A percentile compares a stretch with the other conserved stretches of the same genome.
phyloP scores from a whole-genome alignment of 2,113 vertebrate species.

The Oreochromis tanganicae region DNA sequence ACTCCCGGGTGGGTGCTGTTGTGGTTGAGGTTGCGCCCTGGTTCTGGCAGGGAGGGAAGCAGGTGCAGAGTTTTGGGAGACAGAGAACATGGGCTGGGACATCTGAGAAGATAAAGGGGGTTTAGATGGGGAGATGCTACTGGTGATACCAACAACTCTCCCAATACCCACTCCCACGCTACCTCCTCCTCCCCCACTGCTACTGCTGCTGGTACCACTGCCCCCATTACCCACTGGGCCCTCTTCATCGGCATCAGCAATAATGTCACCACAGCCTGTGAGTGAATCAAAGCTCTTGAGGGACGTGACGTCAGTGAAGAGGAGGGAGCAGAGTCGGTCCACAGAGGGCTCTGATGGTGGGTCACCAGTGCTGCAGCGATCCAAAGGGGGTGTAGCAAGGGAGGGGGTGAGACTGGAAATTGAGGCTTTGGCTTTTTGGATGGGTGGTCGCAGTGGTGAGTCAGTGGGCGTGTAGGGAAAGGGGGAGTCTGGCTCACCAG shows the following conservation, averaged over 20 bases:
- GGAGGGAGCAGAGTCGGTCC: slow-evolving; percentile 89
- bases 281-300: slow-evolving; percentile 99
- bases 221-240: slow-evolving; percentile 73
- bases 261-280: slow-evolving; percentile 98
- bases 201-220: slow-evolving; percentile 89
- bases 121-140: slow-evolving; percentile 54
- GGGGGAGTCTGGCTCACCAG: slow-evolving; percentile 48
- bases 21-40: slow-evolving; percentile 45
- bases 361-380: slow-evolving; percentile 80
- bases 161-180: slow-evolving; percentile 36
- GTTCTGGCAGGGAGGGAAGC: slow-evolving; percentile 48
- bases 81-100: slow-evolving; percentile 42
- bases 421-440: slow-evolving; percentile 54
- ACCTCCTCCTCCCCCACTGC: slow-evolving; percentile 74
- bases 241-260: slow-evolving; percentile 92
- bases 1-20: slow-evolving; percentile 77
- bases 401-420: slow-evolving; percentile 56
- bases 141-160: slow-evolving; percentile 13
- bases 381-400: slow-evolving; percentile 72
- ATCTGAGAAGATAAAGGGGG: slow-evolving; percentile 41
- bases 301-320: slow-evolving; percentile 98
- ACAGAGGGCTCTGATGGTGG: slow-evolving; percentile 91
- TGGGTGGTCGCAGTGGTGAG: slow-evolving; percentile 44
- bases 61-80: slow-evolving; percentile 25
- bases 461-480: slow-evolving; percentile 57